Base-by-base conservation (phyloP, 2,113 vertebrate species). In the Passerina amoena region DNA sequence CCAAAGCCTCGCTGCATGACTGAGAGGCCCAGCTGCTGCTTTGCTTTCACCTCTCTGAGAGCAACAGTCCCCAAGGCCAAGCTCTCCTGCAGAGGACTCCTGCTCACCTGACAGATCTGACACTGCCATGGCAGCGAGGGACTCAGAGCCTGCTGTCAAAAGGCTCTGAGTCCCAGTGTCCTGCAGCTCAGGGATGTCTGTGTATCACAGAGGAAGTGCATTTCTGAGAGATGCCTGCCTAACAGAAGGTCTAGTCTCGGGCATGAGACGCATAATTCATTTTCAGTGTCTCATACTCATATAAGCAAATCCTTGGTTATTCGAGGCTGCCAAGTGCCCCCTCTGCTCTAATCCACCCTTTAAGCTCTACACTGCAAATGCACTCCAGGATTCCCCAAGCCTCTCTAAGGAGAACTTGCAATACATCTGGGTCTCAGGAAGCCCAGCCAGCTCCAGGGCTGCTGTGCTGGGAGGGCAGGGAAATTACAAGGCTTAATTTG, bases 21-120 rank as follows among this genome's bases (percentile, higher is more conserved):
- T 10, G 78, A 91, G 90, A 66, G 88, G 76, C 71, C 71, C 42
- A 64, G 79, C 90, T 90, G 87, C 81, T 70, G 89, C 78, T 91
- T 66, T 82, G 44, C 81, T 50, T 69, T 61, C 73, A 80, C 91
- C 75, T 82, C 69, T 82, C 69, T 0, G 11, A 89, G 54, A 87
- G 75, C 81, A 90, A 3, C 56, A 61, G 86, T 18, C 57, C 53
- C 71, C 7, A 28, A 69, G 66, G 93, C 70, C 86, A 48, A 61
- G 69, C 30, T 40, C 38, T 88, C 37, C 66, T 38, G 84, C 70
- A 14, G 86, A 80, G 50, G 57, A 72, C 9, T 19, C 71, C 22
- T 33, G 45, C 77, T 65, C 30, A 60, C 51, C 5, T 28, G 42
- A 31, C 2, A 57, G 82, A 68, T 24, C 70, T 61, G 87, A 82